Percentiles rank a stretch among this genome's conserved stretches.
These are phyloP conservation scores for Malurus splendens DNA, from an alignment of 2,797 vertebrate genomes.

Conservation along the genomic window DNA sequence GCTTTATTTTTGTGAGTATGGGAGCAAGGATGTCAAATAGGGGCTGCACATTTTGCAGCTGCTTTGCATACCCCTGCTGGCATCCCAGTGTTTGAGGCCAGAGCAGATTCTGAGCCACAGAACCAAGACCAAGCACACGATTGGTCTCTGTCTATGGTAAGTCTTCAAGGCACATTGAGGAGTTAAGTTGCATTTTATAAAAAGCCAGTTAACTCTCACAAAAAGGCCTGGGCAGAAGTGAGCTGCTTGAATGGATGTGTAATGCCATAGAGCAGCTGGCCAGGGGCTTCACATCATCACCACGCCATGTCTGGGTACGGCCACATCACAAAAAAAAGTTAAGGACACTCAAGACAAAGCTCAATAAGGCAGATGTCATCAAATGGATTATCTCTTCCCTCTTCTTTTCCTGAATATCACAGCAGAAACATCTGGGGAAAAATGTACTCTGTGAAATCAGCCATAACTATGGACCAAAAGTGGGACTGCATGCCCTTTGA, in stretches of 20 bases:
- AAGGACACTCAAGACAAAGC: background rate
- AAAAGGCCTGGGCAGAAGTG: background rate
- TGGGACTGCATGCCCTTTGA: background rate
- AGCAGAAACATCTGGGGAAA: background rate
- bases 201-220: background rate
- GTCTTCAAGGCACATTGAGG: background rate
- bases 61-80: background rate
- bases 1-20: background rate
- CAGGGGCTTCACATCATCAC: background rate
- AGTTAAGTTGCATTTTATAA: background rate
- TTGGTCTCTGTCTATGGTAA: background rate
- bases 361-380: background rate
- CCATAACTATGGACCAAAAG: background rate
- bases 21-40: background rate
- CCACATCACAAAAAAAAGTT: background rate
- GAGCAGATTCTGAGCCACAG: background rate
- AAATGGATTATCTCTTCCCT: background rate
- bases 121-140: background rate
- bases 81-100: background rate
- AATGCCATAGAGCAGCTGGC: background rate
- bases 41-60: background rate
- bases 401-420: background rate
- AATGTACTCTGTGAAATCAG: background rate
- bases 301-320: background rate
- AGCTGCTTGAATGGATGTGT: background rate